Percentiles rank a stretch among this genome's conserved stretches.
phyloP scores from a whole-genome alignment of 92 coral and sea anemone genomes.

The Siderastrea siderea region DNA sequence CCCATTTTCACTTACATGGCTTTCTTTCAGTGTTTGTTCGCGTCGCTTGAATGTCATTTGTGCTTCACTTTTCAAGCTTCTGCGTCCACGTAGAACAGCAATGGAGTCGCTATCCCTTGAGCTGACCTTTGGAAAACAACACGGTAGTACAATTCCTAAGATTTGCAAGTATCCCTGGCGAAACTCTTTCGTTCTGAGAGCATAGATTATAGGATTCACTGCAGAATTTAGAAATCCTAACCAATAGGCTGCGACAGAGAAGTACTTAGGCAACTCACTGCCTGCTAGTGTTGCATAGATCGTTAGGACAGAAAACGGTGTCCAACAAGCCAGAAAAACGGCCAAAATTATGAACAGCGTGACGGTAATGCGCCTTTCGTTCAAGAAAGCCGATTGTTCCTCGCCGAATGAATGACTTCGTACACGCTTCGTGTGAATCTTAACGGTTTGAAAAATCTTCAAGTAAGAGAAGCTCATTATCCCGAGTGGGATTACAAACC shows the following conservation, averaged over 20 bases:
- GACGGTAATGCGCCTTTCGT: slow-evolving; percentile 60
- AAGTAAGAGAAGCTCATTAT: slow-evolving; percentile 71
- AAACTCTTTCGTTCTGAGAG: slow-evolving; percentile 60
- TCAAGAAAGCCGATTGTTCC: slow-evolving; percentile 52
- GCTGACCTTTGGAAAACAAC: slow-evolving; percentile 35
- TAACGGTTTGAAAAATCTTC: slow-evolving; percentile 65
- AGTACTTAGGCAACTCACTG: slow-evolving; percentile 54
- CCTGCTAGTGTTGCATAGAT: slow-evolving; percentile 57
- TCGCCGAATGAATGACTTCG: slow-evolving; percentile 55
- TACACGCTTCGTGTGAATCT: slow-evolving; percentile 63
- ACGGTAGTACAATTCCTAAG: slow-evolving; percentile 50
- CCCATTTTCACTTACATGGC: neutral
- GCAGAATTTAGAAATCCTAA: slow-evolving; percentile 72
- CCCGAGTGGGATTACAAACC: slow-evolving; percentile 73
- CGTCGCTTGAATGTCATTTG: neutral
- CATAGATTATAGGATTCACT: slow-evolving; percentile 69
- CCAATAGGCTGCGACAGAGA: slow-evolving; percentile 72
- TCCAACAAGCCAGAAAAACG: slow-evolving; percentile 72
- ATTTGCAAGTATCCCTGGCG: slow-evolving; percentile 73
- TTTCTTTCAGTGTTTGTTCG: neutral
- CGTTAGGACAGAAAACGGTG: slow-evolving; percentile 68
- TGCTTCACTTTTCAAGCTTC: slow-evolving; percentile 30
- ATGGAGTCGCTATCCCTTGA: neutral
- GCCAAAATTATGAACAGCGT: slow-evolving; percentile 70
- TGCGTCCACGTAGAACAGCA: slow-evolving; percentile 40